Evolutionary conservation across 2,113 vertebrate genomes (phyloP).

Genomic region (Laterallus jamaicensis): DNA sequence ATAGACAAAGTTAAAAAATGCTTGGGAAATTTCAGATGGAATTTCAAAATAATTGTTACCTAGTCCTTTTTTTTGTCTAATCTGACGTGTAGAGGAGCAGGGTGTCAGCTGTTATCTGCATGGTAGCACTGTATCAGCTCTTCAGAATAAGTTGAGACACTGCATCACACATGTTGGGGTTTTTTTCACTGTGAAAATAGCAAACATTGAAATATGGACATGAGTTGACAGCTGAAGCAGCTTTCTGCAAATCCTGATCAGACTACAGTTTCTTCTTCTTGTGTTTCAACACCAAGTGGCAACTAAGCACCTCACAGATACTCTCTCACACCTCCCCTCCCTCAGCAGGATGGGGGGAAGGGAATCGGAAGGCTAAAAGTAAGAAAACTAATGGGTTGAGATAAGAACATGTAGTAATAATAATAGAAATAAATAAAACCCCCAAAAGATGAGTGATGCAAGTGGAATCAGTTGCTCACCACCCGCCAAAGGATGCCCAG

Average conservation of each 20-base stretch:
- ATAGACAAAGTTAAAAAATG: background rate
- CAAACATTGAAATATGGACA: background rate
- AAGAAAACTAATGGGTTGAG: no score
- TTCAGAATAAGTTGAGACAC: background rate
- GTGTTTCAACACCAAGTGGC: no score
- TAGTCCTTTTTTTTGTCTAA: background rate
- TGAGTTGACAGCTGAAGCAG: background rate
- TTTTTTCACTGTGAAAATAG: background rate
- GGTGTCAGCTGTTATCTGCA: no score
- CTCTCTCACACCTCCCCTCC: no score
- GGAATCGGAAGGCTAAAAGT: no score
- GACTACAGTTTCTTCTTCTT: background rate
- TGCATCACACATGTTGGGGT: accelerated
- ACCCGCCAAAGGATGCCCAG: no score
- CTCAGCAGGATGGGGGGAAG: no score
- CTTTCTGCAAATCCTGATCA: background rate
- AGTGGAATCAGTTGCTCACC: no score
- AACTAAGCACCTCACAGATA: no score
- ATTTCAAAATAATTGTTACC: background rate
- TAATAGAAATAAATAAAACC: no score
- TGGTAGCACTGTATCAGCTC: background rate
- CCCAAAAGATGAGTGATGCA: no score
- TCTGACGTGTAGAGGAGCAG: background rate
- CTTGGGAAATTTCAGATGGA: background rate
- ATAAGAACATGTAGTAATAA: no score